Evolutionary conservation across 2,113 vertebrate genomes (phyloP), one percentile per base, ranked within the genome.

Genomic region (Podarcis muralis): DNA sequence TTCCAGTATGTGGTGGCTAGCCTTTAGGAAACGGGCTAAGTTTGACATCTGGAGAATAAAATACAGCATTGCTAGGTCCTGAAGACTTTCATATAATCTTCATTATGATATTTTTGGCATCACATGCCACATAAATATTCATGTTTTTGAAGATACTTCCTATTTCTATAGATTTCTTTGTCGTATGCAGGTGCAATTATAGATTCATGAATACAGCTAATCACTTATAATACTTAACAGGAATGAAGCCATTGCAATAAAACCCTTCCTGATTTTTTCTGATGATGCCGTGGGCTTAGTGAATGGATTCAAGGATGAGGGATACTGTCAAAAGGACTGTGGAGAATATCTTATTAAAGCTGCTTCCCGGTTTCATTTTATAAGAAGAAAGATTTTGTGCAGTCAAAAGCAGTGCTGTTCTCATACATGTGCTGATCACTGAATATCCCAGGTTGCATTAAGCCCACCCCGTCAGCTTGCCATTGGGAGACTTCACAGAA

Each of bases 111-210:
- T 93, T 95, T 95, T 90, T 94, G 93, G 92, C 85, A 92, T 85
- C 66, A 79, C 57, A 88, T 30, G 65, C 65, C 72, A 48, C 48
- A 90, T 91, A 88, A 76, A 94, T 96, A 94, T 95, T 96, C 84
- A 91, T 94, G 77, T 35, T 90, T 89, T 76, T 77, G n/a, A 92
- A 88, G 94, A 93, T 80, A 80, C 85, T 92, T 93, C 92, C 87
- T 82, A 65, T 95, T 95, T 95, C 93, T 95, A 95, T 94, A 95
- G 92, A 92, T 92, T 94, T 88, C 48, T 93, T 93, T 92, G 71
- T 94, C 89, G 66, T 93, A 90, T 94, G 95, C 93, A 95, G 94
- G 92, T 95, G 87, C 92, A 90, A 92, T 92, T 87, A 93, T 85
- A 85, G 92, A 96, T 88, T 90, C 76, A 78, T 78, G 91, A 91